Conservation (phyloP, 2,113 vertebrate genomes). For the Elaphurus davidianus region DNA sequence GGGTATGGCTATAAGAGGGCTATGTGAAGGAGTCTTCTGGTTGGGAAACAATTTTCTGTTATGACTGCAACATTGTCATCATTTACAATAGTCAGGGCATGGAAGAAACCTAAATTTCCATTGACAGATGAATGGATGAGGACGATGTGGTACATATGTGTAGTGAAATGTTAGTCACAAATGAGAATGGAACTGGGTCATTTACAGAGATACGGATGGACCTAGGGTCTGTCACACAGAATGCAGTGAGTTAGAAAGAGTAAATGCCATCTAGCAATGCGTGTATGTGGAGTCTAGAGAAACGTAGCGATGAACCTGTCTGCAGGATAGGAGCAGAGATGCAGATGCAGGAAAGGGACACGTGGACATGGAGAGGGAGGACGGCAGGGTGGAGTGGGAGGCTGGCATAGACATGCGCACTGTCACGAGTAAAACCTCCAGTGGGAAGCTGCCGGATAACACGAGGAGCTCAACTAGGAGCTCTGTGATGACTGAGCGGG, state of each 20-base stretch:
- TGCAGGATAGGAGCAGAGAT: neutral
- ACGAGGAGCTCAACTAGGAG: neutral
- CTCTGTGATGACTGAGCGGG: neutral
- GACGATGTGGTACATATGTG: neutral
- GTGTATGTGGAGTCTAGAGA: neutral
- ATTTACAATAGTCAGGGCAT: neutral
- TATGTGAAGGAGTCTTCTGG: rapidly evolving
- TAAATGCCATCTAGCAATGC: neutral
- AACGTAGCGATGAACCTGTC: neutral
- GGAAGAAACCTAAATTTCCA: neutral
- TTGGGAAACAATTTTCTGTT: neutral
- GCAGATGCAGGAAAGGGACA: neutral
- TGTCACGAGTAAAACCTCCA: neutral
- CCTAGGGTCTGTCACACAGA: neutral
- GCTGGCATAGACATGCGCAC: neutral
- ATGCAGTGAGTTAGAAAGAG: neutral
- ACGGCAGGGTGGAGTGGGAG: neutral
- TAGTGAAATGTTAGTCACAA: neutral
- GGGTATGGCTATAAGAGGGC: rapidly evolving
- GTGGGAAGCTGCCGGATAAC: neutral
- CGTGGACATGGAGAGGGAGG: neutral
- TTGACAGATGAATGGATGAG: neutral
- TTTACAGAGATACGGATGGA: neutral
- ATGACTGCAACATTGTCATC: neutral
- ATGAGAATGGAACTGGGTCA: neutral